Conservation (phyloP, 1,140 invertebrate species). For the Drosophila triauraria region DNA sequence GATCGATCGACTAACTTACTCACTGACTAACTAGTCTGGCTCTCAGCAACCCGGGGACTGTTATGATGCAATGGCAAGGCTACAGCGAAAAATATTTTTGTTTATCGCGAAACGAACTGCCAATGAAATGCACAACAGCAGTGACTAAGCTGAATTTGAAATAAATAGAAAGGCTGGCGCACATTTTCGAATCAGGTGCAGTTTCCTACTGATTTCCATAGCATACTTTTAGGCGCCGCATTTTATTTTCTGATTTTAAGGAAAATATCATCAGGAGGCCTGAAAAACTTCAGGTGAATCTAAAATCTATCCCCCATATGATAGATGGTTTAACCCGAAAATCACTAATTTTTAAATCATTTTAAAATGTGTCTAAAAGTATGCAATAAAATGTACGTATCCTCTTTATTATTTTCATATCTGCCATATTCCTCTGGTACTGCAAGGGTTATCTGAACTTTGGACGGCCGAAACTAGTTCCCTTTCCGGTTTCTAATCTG, state of each 20-base stretch:
- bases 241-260: neutral
- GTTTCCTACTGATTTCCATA: neutral
- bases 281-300: accelerated
- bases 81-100: constrained; percentile 55
- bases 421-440: no score
- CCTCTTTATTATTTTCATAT: no score
- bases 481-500: neutral
- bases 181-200: neutral
- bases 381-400: no score
- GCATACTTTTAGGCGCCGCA: neutral
- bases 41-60: constrained; percentile 17
- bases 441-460: no score
- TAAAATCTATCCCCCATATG: no score
- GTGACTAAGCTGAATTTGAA: constrained; percentile 2
- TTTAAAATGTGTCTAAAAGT: no score
- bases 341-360: no score
- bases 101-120: constrained; percentile 39
- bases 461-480: neutral
- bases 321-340: no score
- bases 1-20: constrained; percentile 24
- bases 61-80: constrained; percentile 62
- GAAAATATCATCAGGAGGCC: neutral
- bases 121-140: constrained; percentile 21
- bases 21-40: constrained; percentile 10
- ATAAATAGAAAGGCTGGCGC: neutral